These are phyloP conservation scores for Hypercompe scribonia DNA, from an alignment of 2,888 invertebrate species.

Conservation along the genomic window DNA sequence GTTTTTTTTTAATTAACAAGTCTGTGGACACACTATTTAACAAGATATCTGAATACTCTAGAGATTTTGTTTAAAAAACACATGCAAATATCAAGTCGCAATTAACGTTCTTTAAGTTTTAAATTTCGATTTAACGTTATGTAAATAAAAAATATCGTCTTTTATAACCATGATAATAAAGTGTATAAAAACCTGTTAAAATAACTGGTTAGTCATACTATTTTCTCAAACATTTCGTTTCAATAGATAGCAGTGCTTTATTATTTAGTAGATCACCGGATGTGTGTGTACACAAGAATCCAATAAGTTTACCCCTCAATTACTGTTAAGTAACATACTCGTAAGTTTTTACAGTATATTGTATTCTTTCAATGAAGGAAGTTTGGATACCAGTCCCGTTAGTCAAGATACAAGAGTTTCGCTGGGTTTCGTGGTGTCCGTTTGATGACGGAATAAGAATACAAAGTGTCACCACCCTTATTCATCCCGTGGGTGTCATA, in stretches of 20 bases:
- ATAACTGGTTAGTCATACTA: background rate
- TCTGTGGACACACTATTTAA: constrained; percentile 27
- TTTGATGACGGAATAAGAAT: no score
- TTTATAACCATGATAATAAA: no score
- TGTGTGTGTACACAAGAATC: background rate
- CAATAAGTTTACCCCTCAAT: background rate
- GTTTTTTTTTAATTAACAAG: constrained; percentile 61
- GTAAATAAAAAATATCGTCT: no score
- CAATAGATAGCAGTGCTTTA: background rate
- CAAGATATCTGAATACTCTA: constrained; percentile 20
- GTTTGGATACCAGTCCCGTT: background rate
- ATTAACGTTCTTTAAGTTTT: no score
- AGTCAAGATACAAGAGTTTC: no score
- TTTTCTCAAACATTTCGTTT: background rate
- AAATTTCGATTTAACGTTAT: no score
- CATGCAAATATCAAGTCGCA: no score
- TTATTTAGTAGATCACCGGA: background rate
- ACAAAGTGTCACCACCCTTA: no score
- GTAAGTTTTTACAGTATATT: background rate
- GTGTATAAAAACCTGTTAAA: background rate
- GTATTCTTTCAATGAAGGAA: background rate
- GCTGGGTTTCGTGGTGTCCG: no score
- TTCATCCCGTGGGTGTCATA: no score
- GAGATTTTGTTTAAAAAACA: no score
- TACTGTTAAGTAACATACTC: background rate